Evolutionary conservation across 2,888 invertebrate species (phyloP).

Genomic region (Melipona bicolor): DNA sequence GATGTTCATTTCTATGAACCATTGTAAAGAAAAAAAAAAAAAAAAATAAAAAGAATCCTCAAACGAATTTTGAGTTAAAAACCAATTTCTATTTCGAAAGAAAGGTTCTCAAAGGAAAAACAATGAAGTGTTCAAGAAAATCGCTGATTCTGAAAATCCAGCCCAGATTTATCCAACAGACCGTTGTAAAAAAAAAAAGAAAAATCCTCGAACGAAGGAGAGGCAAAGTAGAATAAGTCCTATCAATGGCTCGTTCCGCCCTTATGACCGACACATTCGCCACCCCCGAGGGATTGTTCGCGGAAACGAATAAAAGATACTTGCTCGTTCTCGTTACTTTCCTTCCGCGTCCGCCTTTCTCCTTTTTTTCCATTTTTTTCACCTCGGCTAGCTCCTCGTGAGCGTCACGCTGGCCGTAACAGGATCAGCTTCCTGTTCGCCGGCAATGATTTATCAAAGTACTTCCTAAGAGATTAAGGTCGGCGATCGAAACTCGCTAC

Average conservation of each 20-base stretch:
- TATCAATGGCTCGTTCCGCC: background rate
- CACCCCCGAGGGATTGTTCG: background rate
- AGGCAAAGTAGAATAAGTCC: background rate
- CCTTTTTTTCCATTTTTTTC: background rate
- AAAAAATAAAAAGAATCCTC: too few species aligned
- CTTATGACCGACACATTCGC: background rate
- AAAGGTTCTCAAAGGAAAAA: too few species aligned
- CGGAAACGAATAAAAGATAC: constrained; percentile 15
- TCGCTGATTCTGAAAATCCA: too few species aligned
- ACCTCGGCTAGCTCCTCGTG: background rate
- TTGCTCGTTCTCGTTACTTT: constrained; percentile 9
- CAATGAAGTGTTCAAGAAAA: too few species aligned
- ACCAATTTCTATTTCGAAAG: too few species aligned
- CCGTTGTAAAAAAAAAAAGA: background rate
- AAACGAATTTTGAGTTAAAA: too few species aligned
- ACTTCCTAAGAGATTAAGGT: constrained; percentile 7
- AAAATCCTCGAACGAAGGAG: background rate
- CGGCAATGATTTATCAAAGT: constrained; percentile 31
- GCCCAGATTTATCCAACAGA: too few species aligned
- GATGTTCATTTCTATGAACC: too few species aligned
- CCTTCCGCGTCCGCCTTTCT: background rate
- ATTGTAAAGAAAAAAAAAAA: too few species aligned
- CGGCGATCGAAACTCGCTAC: background rate
- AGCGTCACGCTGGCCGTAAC: constrained; percentile 1
- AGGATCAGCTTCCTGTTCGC: constrained; percentile 16